Evolutionary conservation across 2,113 vertebrate genomes (phyloP).

Genomic region (Phoenicopterus ruber): DNA sequence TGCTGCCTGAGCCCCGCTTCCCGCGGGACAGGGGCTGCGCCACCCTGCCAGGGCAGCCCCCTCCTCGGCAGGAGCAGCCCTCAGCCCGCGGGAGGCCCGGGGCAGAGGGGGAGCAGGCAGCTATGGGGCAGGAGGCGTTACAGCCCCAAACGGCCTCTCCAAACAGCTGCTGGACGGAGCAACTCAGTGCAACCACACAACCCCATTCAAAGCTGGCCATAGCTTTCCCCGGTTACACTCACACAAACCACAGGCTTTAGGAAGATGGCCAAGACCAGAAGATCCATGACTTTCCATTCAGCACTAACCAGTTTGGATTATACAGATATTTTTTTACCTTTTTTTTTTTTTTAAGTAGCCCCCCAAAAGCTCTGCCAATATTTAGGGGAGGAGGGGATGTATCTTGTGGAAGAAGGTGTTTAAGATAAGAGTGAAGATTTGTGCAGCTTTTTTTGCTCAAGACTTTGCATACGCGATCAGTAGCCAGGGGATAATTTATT

Average conservation of each 20-base stretch:
- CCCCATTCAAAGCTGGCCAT: background rate
- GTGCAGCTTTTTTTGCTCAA: background rate
- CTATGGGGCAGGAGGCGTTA: background rate
- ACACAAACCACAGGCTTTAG: background rate
- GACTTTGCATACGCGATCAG: background rate
- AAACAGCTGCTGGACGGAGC: background rate
- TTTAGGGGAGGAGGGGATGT: background rate
- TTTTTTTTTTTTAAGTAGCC: background rate
- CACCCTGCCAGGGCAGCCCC: background rate
- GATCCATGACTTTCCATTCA: background rate
- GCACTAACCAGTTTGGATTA: background rate
- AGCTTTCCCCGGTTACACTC: background rate
- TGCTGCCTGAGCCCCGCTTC: background rate
- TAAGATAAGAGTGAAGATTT: background rate
- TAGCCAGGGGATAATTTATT: constrained; percentile 23
- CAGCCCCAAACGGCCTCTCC: background rate
- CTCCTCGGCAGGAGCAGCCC: too few relatives aligned
- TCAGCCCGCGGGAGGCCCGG: rapidly evolving
- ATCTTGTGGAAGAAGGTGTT: background rate
- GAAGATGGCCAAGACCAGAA: background rate
- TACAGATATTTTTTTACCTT: background rate
- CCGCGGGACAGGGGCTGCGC: rapidly evolving
- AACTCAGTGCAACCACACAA: too few relatives aligned
- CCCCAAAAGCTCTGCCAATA: background rate
- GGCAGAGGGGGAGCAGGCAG: background rate